Evolutionary conservation across 2,888 invertebrate genomes (phyloP).

Genomic region (Buathra laborator): DNA sequence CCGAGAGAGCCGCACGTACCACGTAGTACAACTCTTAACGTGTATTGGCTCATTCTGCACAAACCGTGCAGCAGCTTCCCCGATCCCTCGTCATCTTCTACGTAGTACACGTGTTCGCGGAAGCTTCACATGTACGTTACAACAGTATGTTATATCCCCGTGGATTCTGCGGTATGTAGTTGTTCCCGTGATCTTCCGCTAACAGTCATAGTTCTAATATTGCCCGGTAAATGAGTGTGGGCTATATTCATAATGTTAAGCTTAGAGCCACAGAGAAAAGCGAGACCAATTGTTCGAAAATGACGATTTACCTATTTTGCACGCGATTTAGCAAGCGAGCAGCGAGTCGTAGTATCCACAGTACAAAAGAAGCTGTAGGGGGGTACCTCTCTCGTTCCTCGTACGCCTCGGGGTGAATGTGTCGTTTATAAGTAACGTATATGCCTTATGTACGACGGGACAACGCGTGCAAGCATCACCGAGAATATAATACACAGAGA

Average conservation of each 20-base stretch:
- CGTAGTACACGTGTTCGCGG: slow-evolving; percentile 41
- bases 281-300: slow-evolving; percentile 56
- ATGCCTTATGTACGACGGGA: slow-evolving; percentile 21
- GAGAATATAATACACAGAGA: slow-evolving; percentile 40
- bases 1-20: slow-evolving; percentile 55
- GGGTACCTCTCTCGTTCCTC: slow-evolving; percentile 30
- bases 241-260: slow-evolving; percentile 42
- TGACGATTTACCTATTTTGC: slow-evolving; percentile 62
- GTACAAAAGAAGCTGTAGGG: slow-evolving; percentile 47
- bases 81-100: slow-evolving; percentile 49
- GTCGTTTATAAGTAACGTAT: slow-evolving; percentile 61
- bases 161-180: not conserved
- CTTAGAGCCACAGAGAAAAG: slow-evolving; percentile 36
- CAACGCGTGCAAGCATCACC: slow-evolving; percentile 19
- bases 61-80: slow-evolving; percentile 28
- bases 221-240: slow-evolving; percentile 13
- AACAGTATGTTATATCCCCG: not conserved
- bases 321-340: slow-evolving; percentile 27
- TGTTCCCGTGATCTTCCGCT: not conserved
- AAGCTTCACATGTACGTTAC: not conserved
- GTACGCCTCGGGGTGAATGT: slow-evolving; percentile 54
- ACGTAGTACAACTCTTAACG: slow-evolving; percentile 44
- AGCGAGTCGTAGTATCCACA: not conserved
- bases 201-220: slow-evolving; percentile 16
- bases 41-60: slow-evolving; percentile 47